Evolutionary conservation across 2,113 vertebrate species (phyloP), one percentile per base, ranked within the genome.

Genomic region (Osmerus mordax): DNA sequence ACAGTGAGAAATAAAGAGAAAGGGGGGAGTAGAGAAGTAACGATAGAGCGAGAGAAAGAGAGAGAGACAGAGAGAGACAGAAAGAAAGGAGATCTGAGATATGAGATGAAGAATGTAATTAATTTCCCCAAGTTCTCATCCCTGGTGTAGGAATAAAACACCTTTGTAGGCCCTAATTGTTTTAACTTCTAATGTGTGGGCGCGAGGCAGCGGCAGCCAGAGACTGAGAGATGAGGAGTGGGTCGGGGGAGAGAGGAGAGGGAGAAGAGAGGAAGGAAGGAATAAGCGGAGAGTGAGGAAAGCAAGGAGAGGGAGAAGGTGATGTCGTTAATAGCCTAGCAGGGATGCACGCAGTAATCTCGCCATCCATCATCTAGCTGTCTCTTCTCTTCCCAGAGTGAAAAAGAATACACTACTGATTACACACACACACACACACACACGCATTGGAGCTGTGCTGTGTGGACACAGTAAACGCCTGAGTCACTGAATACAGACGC

Each of bases 21-120:
- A 25, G 36, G 62, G 41, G 63, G 59, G 25, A 21, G 47, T n/a
- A 16, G 63, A 68, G 28, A 64, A 53, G 70, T 36, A 60, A 62
- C 64, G 36, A 51, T 36, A 47, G 36, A 21, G 32, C 21, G 18
- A 47, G 25, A 16, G 14, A 16, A 4, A 18, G 12, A 32, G 62
- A 32, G 29, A n/a, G 61, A 64, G 15, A n/a, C 0, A 56, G 54
- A 56, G 54, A 56, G 15, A 14, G 19, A 56, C 53, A 47, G 8
- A 41, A 29, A 65, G 63, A 66, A 47, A 53, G 62, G 63, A 75
- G 62, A 73, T 81, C 64, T 75, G 74, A 68, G 76, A 62, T 73
- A 83, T 73, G 69, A 77, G 68, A 77, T 60, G 28, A 81, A 77
- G 79, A 83, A 78, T 56, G 61, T 85, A 83, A 81, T 79, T 81